Evolutionary conservation across 2,797 vertebrate species (phyloP).

Genomic region (Lepus townsendii): DNA sequence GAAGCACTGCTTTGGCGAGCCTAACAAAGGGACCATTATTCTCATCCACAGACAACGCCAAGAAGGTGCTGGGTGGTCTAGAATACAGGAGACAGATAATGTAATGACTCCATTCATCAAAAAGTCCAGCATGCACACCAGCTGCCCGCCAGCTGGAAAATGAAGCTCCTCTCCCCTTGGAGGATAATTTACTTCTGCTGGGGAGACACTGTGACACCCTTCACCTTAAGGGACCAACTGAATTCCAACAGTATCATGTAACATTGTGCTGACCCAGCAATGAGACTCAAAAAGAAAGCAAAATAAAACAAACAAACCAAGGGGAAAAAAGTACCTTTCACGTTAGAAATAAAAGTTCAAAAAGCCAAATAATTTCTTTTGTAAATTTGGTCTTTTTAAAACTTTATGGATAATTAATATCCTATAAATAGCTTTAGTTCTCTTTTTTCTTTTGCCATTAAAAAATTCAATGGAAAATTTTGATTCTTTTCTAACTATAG

Average conservation of each 20-base stretch:
- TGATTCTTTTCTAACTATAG: background rate
- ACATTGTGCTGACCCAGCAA: constrained; percentile 46
- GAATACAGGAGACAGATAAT: constrained; percentile 87
- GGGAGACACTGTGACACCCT: constrained; percentile 65
- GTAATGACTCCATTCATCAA: constrained; percentile 87
- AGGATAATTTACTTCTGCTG: constrained; percentile 78
- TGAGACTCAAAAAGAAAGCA: background rate
- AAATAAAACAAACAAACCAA: background rate
- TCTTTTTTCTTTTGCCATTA: background rate
- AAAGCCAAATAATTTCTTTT: background rate
- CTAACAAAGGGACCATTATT: constrained; percentile 87
- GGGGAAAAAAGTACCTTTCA: background rate
- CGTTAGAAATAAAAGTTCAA: background rate
- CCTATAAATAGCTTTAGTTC: background rate
- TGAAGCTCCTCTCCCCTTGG: constrained; percentile 81
- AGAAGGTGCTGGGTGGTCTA: constrained; percentile 88
- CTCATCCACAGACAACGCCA: constrained; percentile 71
- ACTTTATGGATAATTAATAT: background rate
- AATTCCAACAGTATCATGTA: constrained; percentile 63
- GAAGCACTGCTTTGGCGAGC: constrained; percentile 81
- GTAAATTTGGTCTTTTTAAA: background rate
- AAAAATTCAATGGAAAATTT: background rate
- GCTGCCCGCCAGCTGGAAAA: constrained; percentile 90
- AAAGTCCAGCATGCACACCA: constrained; percentile 82
- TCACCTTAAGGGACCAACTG: constrained; percentile 69